Base-by-base conservation (phyloP, 2,888 invertebrate genomes). In the Pterostichus madidus region DNA sequence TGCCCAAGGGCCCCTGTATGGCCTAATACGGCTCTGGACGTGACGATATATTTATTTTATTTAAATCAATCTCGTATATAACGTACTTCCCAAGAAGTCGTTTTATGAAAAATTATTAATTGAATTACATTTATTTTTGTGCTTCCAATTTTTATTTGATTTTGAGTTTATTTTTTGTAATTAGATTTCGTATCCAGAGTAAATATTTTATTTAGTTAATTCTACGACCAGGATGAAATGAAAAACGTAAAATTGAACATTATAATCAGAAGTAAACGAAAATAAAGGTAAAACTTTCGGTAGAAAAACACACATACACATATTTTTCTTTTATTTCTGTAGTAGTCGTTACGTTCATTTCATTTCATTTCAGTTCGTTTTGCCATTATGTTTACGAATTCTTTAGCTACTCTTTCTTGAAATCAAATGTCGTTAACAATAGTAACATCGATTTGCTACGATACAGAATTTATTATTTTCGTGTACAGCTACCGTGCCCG, bases 401-500 rank as follows among this genome's bases (percentile, higher is more conserved):
- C 53, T 53, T 53, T 53, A 53, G 7, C 7, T 53, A 53, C 15
- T 15, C 11, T 59, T 59, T 53, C 53, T 53, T 10, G 53, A 15
- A 53, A 15, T 53, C n/a, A 53, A 53, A 53, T n/a, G 15, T 68
- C n/a, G 68, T 68, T 61, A 68, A 39, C 68, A 68, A 68, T 68
- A 39, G 32, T 15, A 39, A 56, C 77, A 56, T 77, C 35, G 77
- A 77, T 77, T 77, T 77, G 13, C 15, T 68, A 13, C 49, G 17
- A 46, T 17, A 73, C 13, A 46, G 24, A 73, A 73, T 73, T 46
- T 73, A 73, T 73, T 73, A 73, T 73, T 73, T 44, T 73, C 44
- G 11, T 17, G 0, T 46, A 17, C 17, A 46, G 7, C 5, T 39
- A 1, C 5, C 39, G n/a, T 17, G 49, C 17, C 4, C 17, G 11